phyloP scores from a whole-genome alignment of 1,140 invertebrate species.

The Colletes gigas region DNA sequence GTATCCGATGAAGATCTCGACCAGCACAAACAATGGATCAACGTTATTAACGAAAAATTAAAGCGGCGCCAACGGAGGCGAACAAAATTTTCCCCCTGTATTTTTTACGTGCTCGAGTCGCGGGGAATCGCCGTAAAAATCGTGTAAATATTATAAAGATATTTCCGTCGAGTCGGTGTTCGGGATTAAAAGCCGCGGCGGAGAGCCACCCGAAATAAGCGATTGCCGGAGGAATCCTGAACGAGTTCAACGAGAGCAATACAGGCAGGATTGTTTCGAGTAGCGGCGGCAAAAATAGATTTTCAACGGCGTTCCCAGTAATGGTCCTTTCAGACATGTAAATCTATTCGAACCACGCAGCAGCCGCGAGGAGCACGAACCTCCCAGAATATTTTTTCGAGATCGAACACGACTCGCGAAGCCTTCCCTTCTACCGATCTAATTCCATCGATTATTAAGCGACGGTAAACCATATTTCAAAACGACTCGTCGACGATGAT shows the following conservation, averaged over 20 bases:
- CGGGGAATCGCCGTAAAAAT: too few species aligned
- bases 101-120: too few species aligned
- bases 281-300: conserved; percentile 37
- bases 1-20: too few species aligned
- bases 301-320: conserved; percentile 29
- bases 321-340: conserved; percentile 65
- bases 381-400: conserved; percentile 33
- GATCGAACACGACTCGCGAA: neutral
- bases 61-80: too few species aligned
- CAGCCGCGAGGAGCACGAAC: conserved; percentile 6
- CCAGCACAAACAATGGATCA: too few species aligned
- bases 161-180: neutral
- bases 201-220: neutral
- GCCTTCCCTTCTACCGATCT: too few species aligned
- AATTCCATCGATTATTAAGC: too few species aligned
- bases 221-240: neutral
- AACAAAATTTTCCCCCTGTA: too few species aligned
- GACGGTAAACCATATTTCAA: too few species aligned
- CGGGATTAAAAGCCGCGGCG: neutral
- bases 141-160: neutral
- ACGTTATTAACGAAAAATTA: too few species aligned
- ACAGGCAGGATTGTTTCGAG: conserved; percentile 32
- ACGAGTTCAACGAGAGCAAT: conserved; percentile 26
- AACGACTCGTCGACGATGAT: too few species aligned
- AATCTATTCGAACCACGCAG: conserved; percentile 58